phyloP scores from a whole-genome alignment of 2,797 vertebrate genomes.

The Pseudochirops cupreus region DNA sequence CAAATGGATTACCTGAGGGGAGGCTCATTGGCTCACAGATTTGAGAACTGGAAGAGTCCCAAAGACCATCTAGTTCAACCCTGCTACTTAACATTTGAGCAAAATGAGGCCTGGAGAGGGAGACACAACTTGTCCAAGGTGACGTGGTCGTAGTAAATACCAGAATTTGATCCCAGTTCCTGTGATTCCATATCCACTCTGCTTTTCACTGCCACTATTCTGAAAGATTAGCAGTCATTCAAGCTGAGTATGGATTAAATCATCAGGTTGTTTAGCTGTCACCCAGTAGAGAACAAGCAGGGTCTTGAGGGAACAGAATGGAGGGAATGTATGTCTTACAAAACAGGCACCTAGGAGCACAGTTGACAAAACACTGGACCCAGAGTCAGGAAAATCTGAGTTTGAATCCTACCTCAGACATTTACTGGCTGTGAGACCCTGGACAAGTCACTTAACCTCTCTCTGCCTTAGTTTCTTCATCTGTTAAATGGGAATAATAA shows the following conservation, averaged over 20 bases:
- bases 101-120: neutral
- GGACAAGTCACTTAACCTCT: neutral
- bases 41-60: neutral
- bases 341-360: neutral
- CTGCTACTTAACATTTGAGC: neutral
- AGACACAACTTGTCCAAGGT: neutral
- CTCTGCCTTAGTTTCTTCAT: neutral
- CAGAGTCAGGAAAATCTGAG: neutral
- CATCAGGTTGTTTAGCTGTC: neutral
- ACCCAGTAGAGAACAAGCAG: neutral
- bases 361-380: neutral
- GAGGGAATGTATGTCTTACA: neutral
- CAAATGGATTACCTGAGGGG: neutral
- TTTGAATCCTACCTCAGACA: neutral
- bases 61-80: neutral
- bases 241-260: neutral
- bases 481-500: neutral
- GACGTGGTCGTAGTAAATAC: neutral
- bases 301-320: neutral
- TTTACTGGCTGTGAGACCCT: neutral
- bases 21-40: neutral
- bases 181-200: neutral
- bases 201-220: neutral
- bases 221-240: neutral
- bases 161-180: neutral